These are phyloP conservation scores for Setipinna tenuifilis DNA, from an alignment of 2,797 vertebrate species.

Conservation along the genomic window DNA sequence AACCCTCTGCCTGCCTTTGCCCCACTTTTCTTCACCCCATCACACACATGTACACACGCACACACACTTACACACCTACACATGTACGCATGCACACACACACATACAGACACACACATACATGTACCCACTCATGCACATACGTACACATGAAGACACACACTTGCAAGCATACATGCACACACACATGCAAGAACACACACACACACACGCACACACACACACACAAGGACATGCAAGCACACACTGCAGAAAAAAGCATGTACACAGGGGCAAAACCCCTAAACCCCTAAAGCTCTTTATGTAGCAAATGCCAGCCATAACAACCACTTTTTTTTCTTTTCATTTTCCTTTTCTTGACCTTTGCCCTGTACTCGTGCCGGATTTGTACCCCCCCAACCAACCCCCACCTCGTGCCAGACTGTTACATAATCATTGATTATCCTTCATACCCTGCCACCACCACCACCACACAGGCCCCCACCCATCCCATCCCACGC, in stretches of 20 bases:
- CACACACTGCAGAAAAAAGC: background rate
- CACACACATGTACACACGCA: background rate
- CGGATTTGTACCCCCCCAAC: background rate
- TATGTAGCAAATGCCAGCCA: background rate
- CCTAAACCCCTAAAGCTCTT: background rate
- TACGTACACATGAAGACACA: background rate
- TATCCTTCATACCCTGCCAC: background rate
- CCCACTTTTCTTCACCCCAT: background rate
- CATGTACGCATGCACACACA: background rate
- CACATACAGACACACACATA: background rate
- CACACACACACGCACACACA: background rate
- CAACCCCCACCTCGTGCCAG: background rate
- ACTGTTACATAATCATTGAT: slow-evolving; percentile 19
- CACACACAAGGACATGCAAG: background rate
- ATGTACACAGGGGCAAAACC: background rate
- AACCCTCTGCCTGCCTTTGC: background rate
- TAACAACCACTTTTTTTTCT: background rate
- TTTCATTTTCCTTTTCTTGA: background rate
- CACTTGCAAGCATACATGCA: background rate
- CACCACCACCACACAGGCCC: background rate
- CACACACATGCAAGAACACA: background rate
- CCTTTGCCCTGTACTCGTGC: background rate
- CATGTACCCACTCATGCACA: background rate
- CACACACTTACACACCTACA: background rate
- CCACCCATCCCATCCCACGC: background rate